Base-by-base conservation (phyloP, 2,797 vertebrate genomes). In the Chrysolophus pictus region DNA sequence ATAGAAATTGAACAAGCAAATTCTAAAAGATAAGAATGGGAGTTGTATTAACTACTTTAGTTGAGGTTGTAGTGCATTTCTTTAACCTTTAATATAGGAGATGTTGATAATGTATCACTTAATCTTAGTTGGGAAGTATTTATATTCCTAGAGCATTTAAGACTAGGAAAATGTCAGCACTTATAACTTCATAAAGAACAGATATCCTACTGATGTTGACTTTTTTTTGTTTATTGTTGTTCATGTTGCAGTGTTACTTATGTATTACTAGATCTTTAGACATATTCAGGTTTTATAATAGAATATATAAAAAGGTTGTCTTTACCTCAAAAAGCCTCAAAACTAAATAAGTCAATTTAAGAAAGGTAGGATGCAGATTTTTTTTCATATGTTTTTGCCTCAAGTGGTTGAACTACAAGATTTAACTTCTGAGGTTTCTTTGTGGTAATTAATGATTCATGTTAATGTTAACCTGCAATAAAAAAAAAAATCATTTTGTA, bases 271-370 rank as follows among this genome's bases (percentile, higher is more conserved):
- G 35, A 14, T 68, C 14, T 49, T 53, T 33, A 60, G 11, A 29
- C 4, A 10, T 7, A 1, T 6, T 87, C 1, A 14, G 33, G 13
- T 13, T 55, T 18, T 29, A 4, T 26, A 37, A 4, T 0, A 9
- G 24, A 80, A 31, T 3, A 8, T 11, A 51, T 28, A 23, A 58
- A 69, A 60, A 94, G 29, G 5, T 2, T 59, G 8, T 12, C 17
- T 21, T 59, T 64, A 5, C n/a, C 17, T 70, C 33, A 41, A 70
- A 65, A 9, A 76, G 19, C 47, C 31, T 56, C 7, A 72, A 88
- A 26, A 4, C 5, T 6, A 24, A 51, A 8, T 37, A 39, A 51
- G 22, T 72, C 13, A 24, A 1, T 39, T n/a, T 42, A 28, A 21
- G 5, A 16, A 55, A 42, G 26, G 44, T 24, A 6, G 8, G 9